phyloP scores from a whole-genome alignment of 1,140 invertebrate species.

The Mizuhopecten yessoensis region DNA sequence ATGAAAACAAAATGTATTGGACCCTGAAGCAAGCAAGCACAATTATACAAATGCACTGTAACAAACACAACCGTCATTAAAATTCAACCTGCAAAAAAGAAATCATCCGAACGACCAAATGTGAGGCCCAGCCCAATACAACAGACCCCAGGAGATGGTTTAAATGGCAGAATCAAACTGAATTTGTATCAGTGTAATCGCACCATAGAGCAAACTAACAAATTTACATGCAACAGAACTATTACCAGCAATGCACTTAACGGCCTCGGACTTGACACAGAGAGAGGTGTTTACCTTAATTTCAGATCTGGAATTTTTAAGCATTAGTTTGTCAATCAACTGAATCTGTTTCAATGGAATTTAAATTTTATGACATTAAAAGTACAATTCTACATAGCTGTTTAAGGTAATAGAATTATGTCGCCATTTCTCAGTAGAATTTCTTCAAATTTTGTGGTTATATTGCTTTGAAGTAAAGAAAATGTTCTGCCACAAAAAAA shows the following conservation, averaged over 20 bases:
- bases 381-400: too few species aligned
- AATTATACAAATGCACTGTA: background rate
- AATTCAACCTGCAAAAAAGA: background rate
- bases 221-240: background rate
- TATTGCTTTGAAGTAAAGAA: too few species aligned
- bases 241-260: background rate
- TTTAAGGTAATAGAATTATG: too few species aligned
- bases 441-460: too few species aligned
- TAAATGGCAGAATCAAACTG: background rate
- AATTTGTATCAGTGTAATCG: background rate
- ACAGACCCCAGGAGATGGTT: too few species aligned
- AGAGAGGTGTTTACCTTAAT: background rate
- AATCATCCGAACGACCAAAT: background rate
- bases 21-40: background rate
- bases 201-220: conserved; percentile 1
- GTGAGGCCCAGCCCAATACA: background rate
- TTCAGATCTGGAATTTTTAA: background rate
- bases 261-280: background rate
- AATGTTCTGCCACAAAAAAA: too few species aligned
- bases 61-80: background rate
- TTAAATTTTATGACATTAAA: too few species aligned
- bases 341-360: background rate
- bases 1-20: background rate
- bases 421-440: too few species aligned
- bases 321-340: background rate